Base-by-base conservation (phyloP, 2,797 vertebrate genomes). In the Hyperoplus lanceolatus region DNA sequence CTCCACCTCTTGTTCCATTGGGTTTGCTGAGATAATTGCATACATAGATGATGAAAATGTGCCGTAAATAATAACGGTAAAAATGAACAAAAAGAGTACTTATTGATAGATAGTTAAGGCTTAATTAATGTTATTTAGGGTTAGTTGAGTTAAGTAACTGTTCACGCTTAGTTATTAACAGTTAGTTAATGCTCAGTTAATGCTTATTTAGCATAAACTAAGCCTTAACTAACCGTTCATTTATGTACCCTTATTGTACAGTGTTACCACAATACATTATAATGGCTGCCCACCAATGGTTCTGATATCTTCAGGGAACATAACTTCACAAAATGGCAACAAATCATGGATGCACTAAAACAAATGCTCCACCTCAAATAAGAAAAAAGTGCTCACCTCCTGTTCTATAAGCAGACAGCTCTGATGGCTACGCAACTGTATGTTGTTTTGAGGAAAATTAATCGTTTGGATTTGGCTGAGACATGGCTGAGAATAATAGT, bases 271-370 rank as follows among this genome's bases (percentile, higher is more conserved):
- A 29, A 29, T 36, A 65, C 7, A 4, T 21, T 74, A 43, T 69
- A 69, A 56, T 67, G 41, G 29, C n/a, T 61, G 48, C 49, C 51
- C 14, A 39, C 68, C 76, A 53, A 3, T 56, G 58, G n/a, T 36
- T 72, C 42, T 60, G 39, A 57, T n/a, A 67, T 62, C 8, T 59
- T 65, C 58, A 59, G 12, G 60, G 51, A 43, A 57, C 41, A 54
- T 64, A 46, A 58, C 7, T 65, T 43, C 70, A 73, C 41, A 41
- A 55, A 21, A 45, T 62, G 53, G 57, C 55, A 77, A 66, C 36
- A 69, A 75, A 71, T 51, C 16, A 63, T 29, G 50, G 39, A n/a
- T 57, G n/a, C 21, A 66, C 38, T 41, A 65, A 62, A 59, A 15
- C 2, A 57, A 71, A 77, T 57, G n/a, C 36, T 29, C 3, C 45